A percentile compares a stretch with the other conserved stretches of the same genome.
phyloP scores from a whole-genome alignment of 2,888 invertebrate genomes.

The Spodoptera exigua region DNA sequence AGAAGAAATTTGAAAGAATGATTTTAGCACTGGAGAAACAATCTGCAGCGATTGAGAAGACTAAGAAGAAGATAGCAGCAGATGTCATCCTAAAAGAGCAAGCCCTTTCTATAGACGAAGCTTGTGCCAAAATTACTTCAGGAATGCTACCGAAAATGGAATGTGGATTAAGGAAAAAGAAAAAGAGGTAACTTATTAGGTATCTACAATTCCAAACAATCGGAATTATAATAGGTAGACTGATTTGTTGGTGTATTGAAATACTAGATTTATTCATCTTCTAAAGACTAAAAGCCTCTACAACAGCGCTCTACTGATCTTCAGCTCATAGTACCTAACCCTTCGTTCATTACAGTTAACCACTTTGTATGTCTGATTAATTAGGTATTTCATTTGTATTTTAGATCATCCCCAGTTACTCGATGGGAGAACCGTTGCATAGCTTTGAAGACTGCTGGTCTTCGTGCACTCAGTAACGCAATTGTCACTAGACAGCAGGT shows the following conservation, averaged over 20 bases:
- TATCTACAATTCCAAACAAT: neutral
- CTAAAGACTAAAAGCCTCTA: too few relatives aligned
- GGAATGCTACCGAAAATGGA: slow-evolving; percentile 40
- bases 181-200: slow-evolving; percentile 62
- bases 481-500: slow-evolving; percentile 78
- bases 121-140: slow-evolving; percentile 61
- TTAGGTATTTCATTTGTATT: neutral
- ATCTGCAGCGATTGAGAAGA: slow-evolving; percentile 65
- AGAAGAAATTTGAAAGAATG: slow-evolving; percentile 75
- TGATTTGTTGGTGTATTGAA: too few relatives aligned
- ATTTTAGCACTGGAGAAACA: slow-evolving; percentile 69
- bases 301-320: too few relatives aligned
- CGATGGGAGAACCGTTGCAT: slow-evolving; percentile 78
- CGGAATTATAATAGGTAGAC: too few relatives aligned
- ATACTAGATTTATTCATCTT: too few relatives aligned
- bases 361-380: neutral
- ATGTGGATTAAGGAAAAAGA: slow-evolving; percentile 63
- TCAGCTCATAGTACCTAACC: too few relatives aligned
- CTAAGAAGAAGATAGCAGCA: slow-evolving; percentile 69
- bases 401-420: slow-evolving; percentile 70
- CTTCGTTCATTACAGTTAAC: too few relatives aligned
- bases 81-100: slow-evolving; percentile 75
- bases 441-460: slow-evolving; percentile 74
- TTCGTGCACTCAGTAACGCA: slow-evolving; percentile 73
- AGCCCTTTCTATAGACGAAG: slow-evolving; percentile 74